Evolutionary conservation across 2,888 invertebrate genomes (phyloP).

Genomic region (Thera obeliscata): DNA sequence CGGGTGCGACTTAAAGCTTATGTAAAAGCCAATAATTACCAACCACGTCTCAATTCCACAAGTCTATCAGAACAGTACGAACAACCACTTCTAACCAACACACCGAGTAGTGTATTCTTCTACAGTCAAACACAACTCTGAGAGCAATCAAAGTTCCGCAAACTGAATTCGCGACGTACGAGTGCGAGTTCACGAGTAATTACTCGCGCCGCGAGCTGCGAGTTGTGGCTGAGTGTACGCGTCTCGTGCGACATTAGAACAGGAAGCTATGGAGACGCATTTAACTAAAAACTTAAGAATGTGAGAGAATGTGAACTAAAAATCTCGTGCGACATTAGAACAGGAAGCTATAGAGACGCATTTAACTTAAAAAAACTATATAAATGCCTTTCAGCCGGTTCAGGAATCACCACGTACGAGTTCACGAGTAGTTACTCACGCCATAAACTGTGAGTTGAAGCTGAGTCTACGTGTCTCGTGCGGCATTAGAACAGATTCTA

Average conservation of each 20-base stretch:
- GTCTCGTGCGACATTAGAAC: constrained; percentile 16
- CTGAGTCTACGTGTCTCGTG: constrained; percentile 29
- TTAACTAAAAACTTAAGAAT: too few species aligned
- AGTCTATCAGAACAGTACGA: too few species aligned
- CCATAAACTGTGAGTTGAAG: constrained; percentile 23
- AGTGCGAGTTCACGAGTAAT: constrained; percentile 32
- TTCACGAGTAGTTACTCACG: constrained; percentile 33
- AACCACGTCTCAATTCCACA: too few species aligned
- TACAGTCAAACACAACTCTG: constrained; percentile 30
- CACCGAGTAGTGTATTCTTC: constrained; percentile 16
- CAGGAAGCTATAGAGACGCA: too few species aligned
- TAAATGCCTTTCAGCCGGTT: too few species aligned
- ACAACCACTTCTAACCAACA: neutral
- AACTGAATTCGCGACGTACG: constrained; percentile 32
- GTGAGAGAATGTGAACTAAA: too few species aligned
- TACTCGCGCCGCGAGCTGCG: constrained; percentile 28
- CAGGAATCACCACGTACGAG: too few species aligned
- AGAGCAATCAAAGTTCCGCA: constrained; percentile 37
- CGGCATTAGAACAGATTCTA: constrained; percentile 2
- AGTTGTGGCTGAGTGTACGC: constrained; percentile 30
- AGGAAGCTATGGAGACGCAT: constrained; percentile 7
- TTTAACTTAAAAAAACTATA: neutral
- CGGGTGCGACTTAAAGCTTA: too few species aligned
- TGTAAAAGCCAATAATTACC: too few species aligned
- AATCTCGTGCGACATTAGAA: too few species aligned